Evolutionary conservation across 2,797 vertebrate species (phyloP), one percentile per base, ranked within the genome.

Genomic region (Phalanger gymnotis): DNA sequence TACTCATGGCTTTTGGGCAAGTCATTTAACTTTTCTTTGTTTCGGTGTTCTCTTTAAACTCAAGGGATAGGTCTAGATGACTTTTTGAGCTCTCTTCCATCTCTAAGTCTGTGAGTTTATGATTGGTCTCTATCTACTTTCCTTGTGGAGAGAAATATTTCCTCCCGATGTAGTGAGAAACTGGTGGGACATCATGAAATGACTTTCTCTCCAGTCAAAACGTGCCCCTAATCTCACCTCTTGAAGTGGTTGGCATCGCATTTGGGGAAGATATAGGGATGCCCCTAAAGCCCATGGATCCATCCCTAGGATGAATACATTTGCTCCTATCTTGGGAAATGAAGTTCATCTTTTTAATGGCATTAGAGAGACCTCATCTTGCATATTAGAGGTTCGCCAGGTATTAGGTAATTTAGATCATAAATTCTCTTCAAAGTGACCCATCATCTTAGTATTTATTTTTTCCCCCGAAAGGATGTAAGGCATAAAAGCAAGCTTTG

Each of bases 401-500:
- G 98, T 98, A 99, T 98, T 98, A 98, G 97, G 98, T 98, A 98
- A 98, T 99, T 98, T 98, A 95, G 97, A 96, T 96, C 98, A 97
- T 99, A 98, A 98, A 98, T 98, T 98, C 91, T 98, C 97, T 98
- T 98, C 98, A 98, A 98, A 98, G 98, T 98, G 98, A 98, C 98
- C 98, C 92, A 97, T 98, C 98, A 97, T 97, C 97, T 97, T 94
- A 95, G 96, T 98, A 98, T 98, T 98, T 98, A 98, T 98, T 95
- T 98, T 98, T 97, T 95, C 98, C 91, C 97, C 96, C 92, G 95
- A 97, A 97, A 98, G 98, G 98, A 98, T 97, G 97, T 98, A 98
- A 98, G 97, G 98, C 98, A 98, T 98, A 98, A 99, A 98, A 98
- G 98, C 98, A 98, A 98, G 97, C 98, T 99, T 99, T 99, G 98